Evolutionary conservation across 2,888 invertebrate genomes (phyloP).

Genomic region (Drosophila paracracens): DNA sequence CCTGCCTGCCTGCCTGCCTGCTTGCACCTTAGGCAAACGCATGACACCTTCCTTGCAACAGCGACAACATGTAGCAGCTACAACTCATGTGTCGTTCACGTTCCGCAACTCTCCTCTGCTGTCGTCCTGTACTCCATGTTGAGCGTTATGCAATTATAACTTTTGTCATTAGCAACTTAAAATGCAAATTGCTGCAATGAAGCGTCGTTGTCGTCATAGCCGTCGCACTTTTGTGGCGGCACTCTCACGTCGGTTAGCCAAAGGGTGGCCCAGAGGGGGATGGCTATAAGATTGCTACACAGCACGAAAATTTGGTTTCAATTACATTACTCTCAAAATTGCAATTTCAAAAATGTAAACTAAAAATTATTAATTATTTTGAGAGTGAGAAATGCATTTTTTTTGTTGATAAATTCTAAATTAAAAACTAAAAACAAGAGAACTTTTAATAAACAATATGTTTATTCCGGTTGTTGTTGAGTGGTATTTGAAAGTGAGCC

Average conservation of each 20-base stretch:
- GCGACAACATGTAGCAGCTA: slow-evolving; percentile 47
- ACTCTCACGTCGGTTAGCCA: slow-evolving; percentile 27
- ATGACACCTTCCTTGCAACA: slow-evolving; percentile 28
- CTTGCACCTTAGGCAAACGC: slow-evolving; percentile 35
- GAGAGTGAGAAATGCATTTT: background rate
- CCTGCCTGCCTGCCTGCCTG: background rate
- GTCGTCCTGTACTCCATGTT: slow-evolving; percentile 50
- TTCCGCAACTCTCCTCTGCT: slow-evolving; percentile 20
- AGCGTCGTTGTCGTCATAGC: slow-evolving; percentile 61
- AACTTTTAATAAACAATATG: background rate
- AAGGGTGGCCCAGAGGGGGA: background rate
- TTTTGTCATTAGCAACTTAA: slow-evolving; percentile 84
- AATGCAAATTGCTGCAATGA: slow-evolving; percentile 81
- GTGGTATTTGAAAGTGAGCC: background rate
- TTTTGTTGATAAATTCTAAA: background rate
- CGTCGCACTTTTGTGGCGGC: slow-evolving; percentile 55
- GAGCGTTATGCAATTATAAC: slow-evolving; percentile 84
- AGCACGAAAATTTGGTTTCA: background rate
- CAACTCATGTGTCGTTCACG: slow-evolving; percentile 44
- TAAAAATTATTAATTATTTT: background rate
- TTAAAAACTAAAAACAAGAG: background rate
- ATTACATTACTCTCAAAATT: background rate
- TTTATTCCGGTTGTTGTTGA: background rate
- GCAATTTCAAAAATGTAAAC: background rate
- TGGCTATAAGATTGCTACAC: slow-evolving; percentile 5